Evolutionary conservation across 2,797 vertebrate species (phyloP).

Genomic region (Cossypha heuglini): DNA sequence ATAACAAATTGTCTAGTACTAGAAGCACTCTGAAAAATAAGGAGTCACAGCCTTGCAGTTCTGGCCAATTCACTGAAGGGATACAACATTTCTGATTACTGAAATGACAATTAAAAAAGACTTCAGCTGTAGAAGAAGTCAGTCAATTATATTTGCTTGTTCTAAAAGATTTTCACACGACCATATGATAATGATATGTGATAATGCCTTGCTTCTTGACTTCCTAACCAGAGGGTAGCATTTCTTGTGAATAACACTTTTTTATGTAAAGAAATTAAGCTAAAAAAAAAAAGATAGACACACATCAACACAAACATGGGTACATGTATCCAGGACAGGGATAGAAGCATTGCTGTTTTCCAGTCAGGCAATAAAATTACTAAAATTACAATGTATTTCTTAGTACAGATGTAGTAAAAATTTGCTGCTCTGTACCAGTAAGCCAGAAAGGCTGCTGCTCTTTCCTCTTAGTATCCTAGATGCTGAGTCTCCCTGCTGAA

Average conservation of each 20-base stretch:
- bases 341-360: not conserved
- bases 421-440: not conserved
- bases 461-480: not conserved
- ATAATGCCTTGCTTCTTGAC: not conserved
- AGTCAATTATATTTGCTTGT: not conserved
- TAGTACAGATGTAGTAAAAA: not conserved
- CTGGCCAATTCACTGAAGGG: not conserved
- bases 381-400: not conserved
- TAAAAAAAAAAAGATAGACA: not conserved
- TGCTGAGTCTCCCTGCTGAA: not conserved
- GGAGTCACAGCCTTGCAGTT: not conserved
- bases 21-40: not conserved
- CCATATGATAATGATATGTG: too few relatives aligned
- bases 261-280: not conserved
- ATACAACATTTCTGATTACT: not conserved
- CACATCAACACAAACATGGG: not conserved
- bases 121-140: not conserved
- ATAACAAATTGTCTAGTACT: not conserved
- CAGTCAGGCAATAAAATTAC: not conserved
- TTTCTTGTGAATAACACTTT: not conserved
- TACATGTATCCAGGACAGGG: not conserved
- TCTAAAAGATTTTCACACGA: constrained; percentile 32
- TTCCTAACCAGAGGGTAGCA: not conserved
- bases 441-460: not conserved
- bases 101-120: not conserved